phyloP scores from a whole-genome alignment of 1,140 invertebrate genomes.

The Thaumatotibia leucotreta region DNA sequence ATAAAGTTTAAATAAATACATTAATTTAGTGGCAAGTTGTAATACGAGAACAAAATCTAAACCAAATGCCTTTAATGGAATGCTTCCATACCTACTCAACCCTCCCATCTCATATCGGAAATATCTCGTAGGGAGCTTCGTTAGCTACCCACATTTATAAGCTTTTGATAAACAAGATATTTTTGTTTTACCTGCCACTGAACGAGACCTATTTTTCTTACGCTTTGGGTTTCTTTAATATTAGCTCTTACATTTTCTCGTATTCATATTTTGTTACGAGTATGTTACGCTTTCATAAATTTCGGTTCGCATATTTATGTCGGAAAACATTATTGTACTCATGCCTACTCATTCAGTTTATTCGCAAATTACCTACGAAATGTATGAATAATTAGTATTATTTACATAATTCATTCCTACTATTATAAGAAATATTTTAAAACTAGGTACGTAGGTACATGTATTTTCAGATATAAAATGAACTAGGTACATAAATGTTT shows the following conservation, averaged over 20 bases:
- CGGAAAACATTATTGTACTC: background rate
- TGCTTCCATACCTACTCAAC: background rate
- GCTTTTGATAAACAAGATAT: constrained; percentile 7
- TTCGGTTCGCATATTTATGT: background rate
- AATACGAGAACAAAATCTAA: background rate
- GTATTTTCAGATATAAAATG: no score
- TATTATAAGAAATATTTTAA: no score
- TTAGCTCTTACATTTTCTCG: background rate
- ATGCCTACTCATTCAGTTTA: no score
- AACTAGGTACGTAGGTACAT: no score
- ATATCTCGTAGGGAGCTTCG: constrained; percentile 12
- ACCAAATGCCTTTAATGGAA: background rate
- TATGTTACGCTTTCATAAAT: background rate
- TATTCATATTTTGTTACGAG: background rate
- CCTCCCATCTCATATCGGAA: constrained; percentile 26
- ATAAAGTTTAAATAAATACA: no score
- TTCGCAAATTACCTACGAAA: no score
- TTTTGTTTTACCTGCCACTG: background rate
- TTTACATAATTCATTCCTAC: no score
- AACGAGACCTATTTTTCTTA: background rate
- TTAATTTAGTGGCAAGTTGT: background rate
- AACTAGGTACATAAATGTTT: no score
- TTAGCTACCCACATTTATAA: constrained; percentile 1
- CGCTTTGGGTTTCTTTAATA: background rate
- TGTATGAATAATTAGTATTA: no score